Base-by-base conservation (phyloP, 2,888 invertebrate genomes). In the Acrobasis repandana region DNA sequence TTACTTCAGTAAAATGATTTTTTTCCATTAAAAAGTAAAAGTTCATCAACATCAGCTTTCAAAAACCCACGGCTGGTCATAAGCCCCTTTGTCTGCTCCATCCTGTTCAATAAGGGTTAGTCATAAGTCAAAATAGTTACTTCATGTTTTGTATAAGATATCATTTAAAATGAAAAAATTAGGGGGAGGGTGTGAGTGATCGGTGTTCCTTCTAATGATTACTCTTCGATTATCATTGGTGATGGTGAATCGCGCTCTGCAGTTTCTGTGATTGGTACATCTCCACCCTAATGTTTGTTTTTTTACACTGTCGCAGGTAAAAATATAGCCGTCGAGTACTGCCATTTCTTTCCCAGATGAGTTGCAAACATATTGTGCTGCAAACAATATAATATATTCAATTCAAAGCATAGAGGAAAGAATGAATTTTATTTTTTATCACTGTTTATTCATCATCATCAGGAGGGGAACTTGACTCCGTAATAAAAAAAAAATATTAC, bases 191-290 rank as follows among this genome's bases (percentile, higher is more conserved):
- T 92, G 92, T 62, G 80, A 86, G 64, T 92, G 92, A 58, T 85
- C 79, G 56, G 86, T 78, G 61, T 86, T 85, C 4, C 81, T 79
- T 1, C 85, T 83, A 48, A 84, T 82, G 11, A 90, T 84, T 60
- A 79, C 79, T 9, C 18, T 9, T 9, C n/a, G 20, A 14, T 82
- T 83, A 1, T 83, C 80, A 20, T 82, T 82, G 11, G 85, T 84
- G 33, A 85, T 85, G 9, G 82, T 86, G 10, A 93, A 88, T 3
- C 88, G 82, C 1, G 91, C 90, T 64, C 85, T 90, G 68, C 92
- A 92, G 9, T 20, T 14, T 8, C 5, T 67, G 38, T 57, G 51
- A 5, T 56, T 62, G 0, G 68, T 70, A 62, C 75, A 75, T 8
- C 61, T 38, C 71, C 72, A 73, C 8, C 10, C 36, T 38, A 15